These are phyloP conservation scores for Notoglanidium macrostoma DNA, from an alignment of 2,797 vertebrate genomes.

Conservation along the genomic window DNA sequence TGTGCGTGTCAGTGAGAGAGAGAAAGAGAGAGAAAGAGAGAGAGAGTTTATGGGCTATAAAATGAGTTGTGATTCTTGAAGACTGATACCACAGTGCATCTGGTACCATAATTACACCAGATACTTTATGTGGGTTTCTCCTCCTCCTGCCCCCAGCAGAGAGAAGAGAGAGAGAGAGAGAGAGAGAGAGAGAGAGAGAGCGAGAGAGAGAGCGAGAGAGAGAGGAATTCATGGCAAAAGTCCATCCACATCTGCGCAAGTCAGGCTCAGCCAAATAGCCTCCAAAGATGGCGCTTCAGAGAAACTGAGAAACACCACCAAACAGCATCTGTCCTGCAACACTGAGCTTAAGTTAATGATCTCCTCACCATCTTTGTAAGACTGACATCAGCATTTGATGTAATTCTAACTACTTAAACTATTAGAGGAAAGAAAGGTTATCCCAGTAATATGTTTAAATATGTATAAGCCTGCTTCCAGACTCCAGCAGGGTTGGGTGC, in stretches of 20 bases:
- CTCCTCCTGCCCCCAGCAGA: slow-evolving; percentile 33
- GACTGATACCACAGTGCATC: slow-evolving; percentile 44
- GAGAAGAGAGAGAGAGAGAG: slow-evolving; percentile 10
- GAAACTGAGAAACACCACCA: neutral
- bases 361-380: neutral
- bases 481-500: neutral
- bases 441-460: neutral
- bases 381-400: neutral
- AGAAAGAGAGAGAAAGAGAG: slow-evolving; percentile 7
- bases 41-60: slow-evolving; percentile 25
- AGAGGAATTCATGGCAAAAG: slow-evolving; percentile 32
- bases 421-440: neutral
- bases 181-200: slow-evolving; percentile 14
- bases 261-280: slow-evolving; percentile 13
- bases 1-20: neutral
- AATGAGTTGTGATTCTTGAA: slow-evolving; percentile 41
- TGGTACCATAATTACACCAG: slow-evolving; percentile 54
- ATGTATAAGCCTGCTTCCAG: neutral
- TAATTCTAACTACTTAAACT: neutral
- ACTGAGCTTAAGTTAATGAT: neutral
- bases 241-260: slow-evolving; percentile 41
- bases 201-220: neutral
- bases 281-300: slow-evolving; percentile 12
- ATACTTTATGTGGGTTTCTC: slow-evolving; percentile 47
- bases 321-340: slow-evolving; percentile 1